Conservation (phyloP, 1,140 invertebrate species). For the Lerema accius region DNA sequence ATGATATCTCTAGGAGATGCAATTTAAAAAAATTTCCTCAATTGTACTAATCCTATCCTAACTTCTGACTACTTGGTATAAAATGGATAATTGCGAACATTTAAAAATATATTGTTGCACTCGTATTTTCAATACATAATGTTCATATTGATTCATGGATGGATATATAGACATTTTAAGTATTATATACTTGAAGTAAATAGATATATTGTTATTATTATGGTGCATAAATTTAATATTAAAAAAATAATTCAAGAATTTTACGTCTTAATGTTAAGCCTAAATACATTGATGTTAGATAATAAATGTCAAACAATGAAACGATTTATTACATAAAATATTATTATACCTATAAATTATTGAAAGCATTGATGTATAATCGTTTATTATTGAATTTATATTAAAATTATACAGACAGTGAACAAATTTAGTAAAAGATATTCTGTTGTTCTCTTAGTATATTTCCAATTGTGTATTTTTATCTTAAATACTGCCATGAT, state of each 20-base stretch:
- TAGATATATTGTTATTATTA: conserved; percentile 23
- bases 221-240: conserved; percentile 41
- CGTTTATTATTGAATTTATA: conserved; percentile 45
- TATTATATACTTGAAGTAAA: conserved; percentile 15
- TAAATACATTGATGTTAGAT: conserved; percentile 42
- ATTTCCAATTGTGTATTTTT: neutral
- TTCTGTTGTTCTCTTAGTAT: no score
- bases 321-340: conserved; percentile 13
- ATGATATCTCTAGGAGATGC: no score
- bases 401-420: conserved; percentile 38
- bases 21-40: no score
- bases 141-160: no score
- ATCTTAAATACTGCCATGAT: no score
- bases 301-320: conserved; percentile 39
- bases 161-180: neutral
- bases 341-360: conserved; percentile 37
- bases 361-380: conserved; percentile 48
- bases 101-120: no score
- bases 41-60: no score
- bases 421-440: conserved; percentile 34
- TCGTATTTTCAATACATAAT: no score
- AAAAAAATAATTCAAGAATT: conserved; percentile 25
- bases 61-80: no score
- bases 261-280: conserved; percentile 37
- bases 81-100: no score